A percentile compares a stretch with the other conserved stretches of the same genome.
phyloP scores from a whole-genome alignment of 2,113 vertebrate species.

The Petrocephalus microphthalmus region DNA sequence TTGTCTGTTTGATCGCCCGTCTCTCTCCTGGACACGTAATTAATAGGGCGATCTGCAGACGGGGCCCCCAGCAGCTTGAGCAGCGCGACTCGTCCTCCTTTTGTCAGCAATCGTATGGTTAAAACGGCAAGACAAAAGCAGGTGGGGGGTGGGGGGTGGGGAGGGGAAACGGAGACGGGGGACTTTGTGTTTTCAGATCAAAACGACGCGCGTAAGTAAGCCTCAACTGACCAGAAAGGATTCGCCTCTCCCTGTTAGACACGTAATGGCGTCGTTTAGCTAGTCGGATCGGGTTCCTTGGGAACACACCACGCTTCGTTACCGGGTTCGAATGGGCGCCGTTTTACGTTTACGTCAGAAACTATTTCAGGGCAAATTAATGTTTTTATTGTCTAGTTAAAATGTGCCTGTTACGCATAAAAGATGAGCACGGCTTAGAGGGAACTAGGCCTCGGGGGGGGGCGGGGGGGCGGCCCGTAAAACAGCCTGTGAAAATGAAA shows the following conservation, averaged over 20 bases:
- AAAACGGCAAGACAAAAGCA: constrained; percentile 61
- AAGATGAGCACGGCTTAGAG: constrained; percentile 86
- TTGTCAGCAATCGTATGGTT: constrained; percentile 34
- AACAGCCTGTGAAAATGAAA: background rate
- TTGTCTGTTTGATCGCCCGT: background rate
- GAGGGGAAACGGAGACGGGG: constrained; percentile 67
- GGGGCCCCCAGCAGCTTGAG: background rate
- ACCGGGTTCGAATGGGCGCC: constrained; percentile 97
- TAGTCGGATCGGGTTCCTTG: constrained; percentile 98
- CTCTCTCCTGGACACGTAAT: constrained; percentile 30
- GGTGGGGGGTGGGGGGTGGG: background rate
- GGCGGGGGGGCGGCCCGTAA: background rate
- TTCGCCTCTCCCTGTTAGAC: constrained; percentile 99
- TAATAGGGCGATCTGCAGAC: constrained; percentile 23
- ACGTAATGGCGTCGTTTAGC: constrained; percentile 99
- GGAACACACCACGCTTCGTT: constrained; percentile 99
- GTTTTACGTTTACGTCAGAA: constrained; percentile 99
- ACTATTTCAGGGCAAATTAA: constrained; percentile 99
- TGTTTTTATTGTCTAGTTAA: constrained; percentile 90
- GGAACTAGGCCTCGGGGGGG: background rate
- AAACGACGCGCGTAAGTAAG: constrained; percentile 96
- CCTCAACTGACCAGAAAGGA: constrained; percentile 99
- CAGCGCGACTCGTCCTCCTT: constrained; percentile 2
- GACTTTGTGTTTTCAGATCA: constrained; percentile 80
- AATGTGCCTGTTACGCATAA: constrained; percentile 58